Conservation (phyloP, 2,888 invertebrate genomes). For the Lasioglossum pauxillum region DNA sequence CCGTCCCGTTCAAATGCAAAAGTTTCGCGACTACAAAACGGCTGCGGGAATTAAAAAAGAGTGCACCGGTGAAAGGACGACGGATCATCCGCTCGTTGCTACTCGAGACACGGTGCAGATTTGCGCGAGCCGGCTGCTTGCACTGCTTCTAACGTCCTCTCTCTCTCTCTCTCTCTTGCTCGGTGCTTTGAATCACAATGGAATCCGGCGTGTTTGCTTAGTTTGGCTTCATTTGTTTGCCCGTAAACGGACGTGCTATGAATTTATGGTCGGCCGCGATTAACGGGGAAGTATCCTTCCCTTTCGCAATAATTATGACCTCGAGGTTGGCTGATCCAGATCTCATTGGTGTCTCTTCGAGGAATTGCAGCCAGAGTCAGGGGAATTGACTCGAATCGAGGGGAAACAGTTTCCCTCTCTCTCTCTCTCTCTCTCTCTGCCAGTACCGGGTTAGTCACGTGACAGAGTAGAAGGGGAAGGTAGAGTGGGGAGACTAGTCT, state of each 20-base stretch:
- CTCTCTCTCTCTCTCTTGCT: neutral
- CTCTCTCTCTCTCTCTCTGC: too few species aligned
- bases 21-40: slow-evolving; percentile 77
- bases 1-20: slow-evolving; percentile 69
- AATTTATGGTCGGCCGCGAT: neutral
- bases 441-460: too few species aligned
- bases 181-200: slow-evolving; percentile 47
- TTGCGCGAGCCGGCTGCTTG: slow-evolving; percentile 23
- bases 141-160: slow-evolving; percentile 25
- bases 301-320: neutral
- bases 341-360: neutral
- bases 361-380: neutral
- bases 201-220: slow-evolving; percentile 19
- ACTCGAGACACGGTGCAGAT: slow-evolving; percentile 45
- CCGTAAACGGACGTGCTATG: neutral
- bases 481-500: too few species aligned
- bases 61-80: slow-evolving; percentile 60
- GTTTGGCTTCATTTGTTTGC: slow-evolving; percentile 3
- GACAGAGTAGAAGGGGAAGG: too few species aligned
- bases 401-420: too few species aligned
- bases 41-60: slow-evolving; percentile 67
- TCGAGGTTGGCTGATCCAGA: neutral
- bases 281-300: neutral
- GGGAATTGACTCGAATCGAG: too few species aligned
- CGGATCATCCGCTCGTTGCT: slow-evolving; percentile 68